Evolutionary conservation across 2,113 vertebrate genomes (phyloP).

Genomic region (Pterocles burchelli): DNA sequence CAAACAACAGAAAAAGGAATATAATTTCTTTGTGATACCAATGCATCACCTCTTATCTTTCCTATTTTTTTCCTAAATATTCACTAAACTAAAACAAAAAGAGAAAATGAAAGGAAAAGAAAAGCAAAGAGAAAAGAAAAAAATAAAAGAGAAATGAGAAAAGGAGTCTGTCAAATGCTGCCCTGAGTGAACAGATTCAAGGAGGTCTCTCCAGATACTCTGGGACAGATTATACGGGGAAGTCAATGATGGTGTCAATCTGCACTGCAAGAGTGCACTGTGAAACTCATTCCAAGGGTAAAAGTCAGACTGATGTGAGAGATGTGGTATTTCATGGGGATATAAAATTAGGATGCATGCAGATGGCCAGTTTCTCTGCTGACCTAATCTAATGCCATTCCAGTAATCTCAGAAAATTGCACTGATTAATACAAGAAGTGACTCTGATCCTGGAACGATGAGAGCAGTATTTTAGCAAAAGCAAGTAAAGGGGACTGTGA

Average conservation of each 20-base stretch:
- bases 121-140: neutral
- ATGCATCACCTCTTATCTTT: neutral
- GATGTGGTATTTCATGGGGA: slow-evolving; percentile 44
- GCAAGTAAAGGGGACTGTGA: neutral
- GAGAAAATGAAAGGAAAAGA: too few relatives aligned
- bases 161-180: neutral
- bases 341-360: neutral
- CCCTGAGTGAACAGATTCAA: neutral
- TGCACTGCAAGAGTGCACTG: rapidly evolving
- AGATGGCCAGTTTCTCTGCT: neutral
- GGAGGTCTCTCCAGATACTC: neutral
- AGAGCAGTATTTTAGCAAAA: neutral
- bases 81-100: neutral
- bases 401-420: slow-evolving; percentile 37
- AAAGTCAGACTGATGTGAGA: slow-evolving; percentile 36
- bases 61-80: neutral
- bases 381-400: slow-evolving; percentile 33
- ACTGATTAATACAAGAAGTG: slow-evolving; percentile 8
- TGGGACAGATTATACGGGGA: neutral
- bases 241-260: neutral
- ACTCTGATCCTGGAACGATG: neutral
- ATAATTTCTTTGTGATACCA: neutral
- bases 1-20: neutral
- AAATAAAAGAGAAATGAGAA: neutral
- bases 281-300: slow-evolving; percentile 2